phyloP scores from a whole-genome alignment of 2,888 invertebrate species.

The Drosophila mimetica region DNA sequence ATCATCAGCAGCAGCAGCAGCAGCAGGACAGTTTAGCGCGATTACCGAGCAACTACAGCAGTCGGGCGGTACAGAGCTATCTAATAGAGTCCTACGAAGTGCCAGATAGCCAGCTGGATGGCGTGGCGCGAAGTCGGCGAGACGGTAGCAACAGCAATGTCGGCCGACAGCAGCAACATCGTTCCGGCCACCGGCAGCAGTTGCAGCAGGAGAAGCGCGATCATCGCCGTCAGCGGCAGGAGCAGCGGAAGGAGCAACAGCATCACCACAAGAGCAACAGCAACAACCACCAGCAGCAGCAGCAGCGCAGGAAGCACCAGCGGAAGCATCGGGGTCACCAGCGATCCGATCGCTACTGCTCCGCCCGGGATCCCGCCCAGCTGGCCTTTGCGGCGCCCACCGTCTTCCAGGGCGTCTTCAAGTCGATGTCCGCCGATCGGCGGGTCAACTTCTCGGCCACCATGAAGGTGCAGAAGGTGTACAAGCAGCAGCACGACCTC shows the following conservation, averaged over 20 bases:
- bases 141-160: slow-evolving; percentile 58
- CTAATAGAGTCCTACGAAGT: slow-evolving; percentile 80
- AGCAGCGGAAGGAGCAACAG: slow-evolving; percentile 46
- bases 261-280: slow-evolving; percentile 40
- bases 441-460: slow-evolving; percentile 88
- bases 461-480: slow-evolving; percentile 87
- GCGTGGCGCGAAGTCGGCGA: slow-evolving; percentile 80
- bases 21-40: neutral
- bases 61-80: slow-evolving; percentile 55
- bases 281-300: slow-evolving; percentile 51
- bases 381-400: slow-evolving; percentile 88
- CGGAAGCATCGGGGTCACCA: slow-evolving; percentile 63
- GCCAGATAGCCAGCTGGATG: slow-evolving; percentile 63
- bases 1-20: slow-evolving; percentile 28
- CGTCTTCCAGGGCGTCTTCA: slow-evolving; percentile 88
- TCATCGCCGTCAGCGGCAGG: slow-evolving; percentile 35
- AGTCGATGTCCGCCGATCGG: slow-evolving; percentile 87
- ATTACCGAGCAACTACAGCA: slow-evolving; percentile 40
- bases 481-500: slow-evolving; percentile 86
- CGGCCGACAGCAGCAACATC: slow-evolving; percentile 52
- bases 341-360: slow-evolving; percentile 85
- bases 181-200: slow-evolving; percentile 48
- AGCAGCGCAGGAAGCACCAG: slow-evolving; percentile 56
- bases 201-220: slow-evolving; percentile 40
- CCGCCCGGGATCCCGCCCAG: slow-evolving; percentile 87